These are phyloP conservation scores for Drosophila rellima DNA, from an alignment of 2,888 invertebrate genomes.

Conservation along the genomic window DNA sequence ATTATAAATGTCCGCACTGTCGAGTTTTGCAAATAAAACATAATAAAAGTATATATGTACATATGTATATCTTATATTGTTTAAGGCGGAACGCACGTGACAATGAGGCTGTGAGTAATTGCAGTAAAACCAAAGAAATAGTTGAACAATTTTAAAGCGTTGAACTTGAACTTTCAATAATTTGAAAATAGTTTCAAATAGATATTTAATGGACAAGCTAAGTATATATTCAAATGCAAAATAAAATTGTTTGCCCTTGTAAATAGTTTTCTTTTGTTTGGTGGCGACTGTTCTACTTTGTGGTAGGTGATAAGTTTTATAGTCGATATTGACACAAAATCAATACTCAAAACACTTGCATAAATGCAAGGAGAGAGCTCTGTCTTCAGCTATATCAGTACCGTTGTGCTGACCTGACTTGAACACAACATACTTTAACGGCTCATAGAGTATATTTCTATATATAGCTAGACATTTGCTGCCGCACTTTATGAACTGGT, in stretches of 20 bases:
- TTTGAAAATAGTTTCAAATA: background rate
- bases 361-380: too few species aligned
- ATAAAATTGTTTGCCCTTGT: too few species aligned
- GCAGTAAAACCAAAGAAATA: background rate
- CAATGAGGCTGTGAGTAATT: conserved; percentile 6
- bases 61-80: background rate
- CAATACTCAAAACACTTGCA: too few species aligned
- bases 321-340: too few species aligned
- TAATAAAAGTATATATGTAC: background rate
- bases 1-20: conserved; percentile 7
- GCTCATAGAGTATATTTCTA: background rate
- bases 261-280: too few species aligned
- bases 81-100: conserved; percentile 5
- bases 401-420: too few species aligned
- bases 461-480: background rate
- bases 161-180: conserved; percentile 13
- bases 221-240: background rate
- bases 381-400: too few species aligned
- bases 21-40: conserved; percentile 2
- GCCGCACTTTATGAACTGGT: conserved; percentile 20
- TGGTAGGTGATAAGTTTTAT: too few species aligned
- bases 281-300: too few species aligned
- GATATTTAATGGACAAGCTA: background rate
- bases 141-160: background rate
- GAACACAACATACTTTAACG: background rate